Base-by-base conservation (phyloP, 2,113 vertebrate genomes). In the Tragulus kanchil region DNA sequence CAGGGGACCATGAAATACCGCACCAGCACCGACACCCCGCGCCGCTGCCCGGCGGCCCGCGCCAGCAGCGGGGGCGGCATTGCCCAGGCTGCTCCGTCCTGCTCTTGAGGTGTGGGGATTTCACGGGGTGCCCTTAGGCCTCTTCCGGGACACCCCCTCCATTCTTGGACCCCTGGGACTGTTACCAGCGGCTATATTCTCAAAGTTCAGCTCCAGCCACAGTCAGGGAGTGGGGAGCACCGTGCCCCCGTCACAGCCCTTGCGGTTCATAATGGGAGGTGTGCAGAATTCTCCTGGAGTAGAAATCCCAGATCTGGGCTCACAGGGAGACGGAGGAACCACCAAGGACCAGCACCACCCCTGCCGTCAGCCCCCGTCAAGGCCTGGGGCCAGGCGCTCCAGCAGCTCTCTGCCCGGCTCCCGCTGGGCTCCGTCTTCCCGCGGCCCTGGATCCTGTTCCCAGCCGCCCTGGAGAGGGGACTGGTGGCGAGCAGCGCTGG, bases 1-100 rank as follows among this genome's bases (percentile, higher is more conserved):
- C 99, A 99, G 1, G 99, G 99, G 96, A 99, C 99, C 99, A 99
- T 99, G 98, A 99, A 99, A 96, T 99, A 99, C 0, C 99, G 99
- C 92, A 99, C 99, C 96, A 99, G 99, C 99, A 99, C 94, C 59
- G 99, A 99, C 93, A 99, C 99, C 97, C 99, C 99, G 96, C 99
- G 99, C 98, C 99, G 99, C 98, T 99, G 99, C 97, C 97, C 99
- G 97, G 42, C 99, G 99, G 89, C 99, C 98, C 99, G 98, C 97
- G 99, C 99, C 98, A 98, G 93, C 64, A 9, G 94, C 98, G 0
- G 98, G 96, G 25, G 99, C 98, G 99, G 99, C 99, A 99, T 99
- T 98, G 99, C 99, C 96, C 92, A 45, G 31, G 48, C 31, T 71
- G 95, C 88, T 31, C 62, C 25, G 77, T 90, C 96, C 16, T 45